These are phyloP conservation scores for Pseudochromis fuscus DNA, from an alignment of 2,797 vertebrate species.

Conservation along the genomic window DNA sequence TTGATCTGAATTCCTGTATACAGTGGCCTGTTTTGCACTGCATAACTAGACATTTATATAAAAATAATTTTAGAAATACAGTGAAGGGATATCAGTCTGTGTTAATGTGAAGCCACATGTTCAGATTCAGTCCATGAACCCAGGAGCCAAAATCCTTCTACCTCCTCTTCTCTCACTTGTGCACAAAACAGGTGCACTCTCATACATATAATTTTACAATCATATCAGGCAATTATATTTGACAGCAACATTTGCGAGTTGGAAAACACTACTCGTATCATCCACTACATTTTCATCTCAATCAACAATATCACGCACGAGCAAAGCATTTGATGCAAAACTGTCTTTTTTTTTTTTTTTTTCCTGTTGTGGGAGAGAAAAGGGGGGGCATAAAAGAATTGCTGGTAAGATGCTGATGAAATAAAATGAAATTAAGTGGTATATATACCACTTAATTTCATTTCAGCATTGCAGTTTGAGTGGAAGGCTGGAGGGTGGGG, in stretches of 20 bases:
- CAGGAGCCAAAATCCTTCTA: neutral
- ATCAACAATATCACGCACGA: constrained; percentile 44
- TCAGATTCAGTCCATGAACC: constrained; percentile 15
- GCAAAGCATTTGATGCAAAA: constrained; percentile 60
- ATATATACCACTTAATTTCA: constrained; percentile 66
- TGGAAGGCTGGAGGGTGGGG: constrained; percentile 22
- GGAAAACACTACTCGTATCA: constrained; percentile 54
- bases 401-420: constrained; percentile 74
- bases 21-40: too few species aligned
- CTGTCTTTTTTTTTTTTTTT: constrained; percentile 31
- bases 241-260: constrained; percentile 53
- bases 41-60: too few species aligned
- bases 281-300: constrained; percentile 53
- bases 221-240: constrained; percentile 61
- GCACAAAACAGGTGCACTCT: constrained; percentile 43
- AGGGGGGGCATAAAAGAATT: constrained; percentile 46
- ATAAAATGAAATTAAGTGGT: constrained; percentile 73
- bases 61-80: too few species aligned
- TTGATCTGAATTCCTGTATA: too few species aligned
- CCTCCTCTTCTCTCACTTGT: neutral
- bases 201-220: constrained; percentile 53
- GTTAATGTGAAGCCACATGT: constrained; percentile 22
- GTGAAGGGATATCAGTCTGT: too few species aligned
- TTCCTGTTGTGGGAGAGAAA: constrained; percentile 35
- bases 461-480: constrained; percentile 59